Base-by-base conservation (phyloP, 2,888 invertebrate species). In the Noctua fimbriata region DNA sequence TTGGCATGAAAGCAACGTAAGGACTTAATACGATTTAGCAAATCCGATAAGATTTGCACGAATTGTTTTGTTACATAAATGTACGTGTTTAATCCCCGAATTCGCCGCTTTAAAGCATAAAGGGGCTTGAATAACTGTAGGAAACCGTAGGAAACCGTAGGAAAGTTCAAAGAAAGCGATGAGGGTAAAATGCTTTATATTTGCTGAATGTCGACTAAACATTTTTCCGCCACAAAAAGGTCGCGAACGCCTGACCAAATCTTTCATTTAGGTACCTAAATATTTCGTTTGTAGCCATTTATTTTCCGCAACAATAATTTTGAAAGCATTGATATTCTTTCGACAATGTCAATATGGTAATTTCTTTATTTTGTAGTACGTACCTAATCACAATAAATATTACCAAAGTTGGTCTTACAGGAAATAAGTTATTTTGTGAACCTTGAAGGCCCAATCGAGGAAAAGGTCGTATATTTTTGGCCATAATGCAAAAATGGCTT, bases 51-150 rank as follows among this genome's bases (percentile, higher is more conserved):
- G 73, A 60, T 69, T 71, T 81, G 14, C 60, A 16, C 44, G 73
- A 73, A 80, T 70, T 63, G 76, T 73, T 83, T 83, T 79, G 41
- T 81, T 73, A 58, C 55, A 55, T 65, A 76, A 73, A 72, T 58
- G 72, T 71, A 77, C 73, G 71, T 79, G 79, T 79, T 79, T 72
- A 72, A 79, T 83, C 28, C 52, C 5, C 9, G 2, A 74, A 67
- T 63, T 55, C 32, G 65, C 36, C 47, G 69, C 41, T 81, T 69
- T 72, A 44, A 7, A 58, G 16, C 32, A 41, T 66, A 60, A n/a
- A 28, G 16, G 16, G 12, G 24, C 16, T 60, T 73, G n/a, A 36
- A 82, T 73, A 21, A 65, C 65, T 36, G 67, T 28, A 67, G 67
- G 44, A 67, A 66, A 55, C 10, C 21, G 67, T 28, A 67, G 67